Evolutionary conservation across 2,113 vertebrate genomes (phyloP), one percentile per base, ranked within the genome.

Genomic region (Sprattus sprattus): DNA sequence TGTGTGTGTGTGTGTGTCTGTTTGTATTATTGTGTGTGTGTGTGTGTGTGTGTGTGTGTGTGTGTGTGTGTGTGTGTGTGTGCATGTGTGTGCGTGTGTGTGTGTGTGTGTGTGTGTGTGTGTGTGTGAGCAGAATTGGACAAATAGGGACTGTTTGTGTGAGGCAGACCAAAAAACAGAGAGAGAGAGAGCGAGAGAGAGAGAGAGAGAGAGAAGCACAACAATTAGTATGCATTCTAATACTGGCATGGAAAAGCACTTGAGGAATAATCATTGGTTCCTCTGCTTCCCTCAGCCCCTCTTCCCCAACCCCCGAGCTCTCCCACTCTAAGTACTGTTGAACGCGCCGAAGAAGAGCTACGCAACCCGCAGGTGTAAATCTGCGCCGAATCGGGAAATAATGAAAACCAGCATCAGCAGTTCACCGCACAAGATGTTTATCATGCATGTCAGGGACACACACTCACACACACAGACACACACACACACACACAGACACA

Each of bases 341-440:
- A 54, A 16, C 16, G 52, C 15, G 52, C 11, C 16, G 52, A 16
- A 18, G 52, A 78, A 54, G 52, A 13, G 15, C 52, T 15, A 0
- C 18, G 13, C 13, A 54, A 54, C 52, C 52, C 16, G 13, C 52
- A 54, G 52, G 45, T 57, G 84, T 91, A 91, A 91, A 92, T 93
- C 92, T 90, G 84, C 75, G 81, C 83, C 64, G 81, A 87, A 92
- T 91, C 91, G 87, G 83, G 91, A 89, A 90, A 91, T 93, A 92
- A 94, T 92, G 89, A 92, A 91, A 91, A 88, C 88, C 88, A 88
- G 90, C 91, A 91, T 93, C 92, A 93, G 91, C 92, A 91, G 84
- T 91, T 93, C 90, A 85, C 90, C 82, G 83, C 86, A 87, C 0
- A 84, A 87, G 86, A 91, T 92, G 92, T 93, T 92, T 90, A 92